Evolutionary conservation across 2,113 vertebrate species (phyloP).

Genomic region (Dendropsophus ebraccatus): DNA sequence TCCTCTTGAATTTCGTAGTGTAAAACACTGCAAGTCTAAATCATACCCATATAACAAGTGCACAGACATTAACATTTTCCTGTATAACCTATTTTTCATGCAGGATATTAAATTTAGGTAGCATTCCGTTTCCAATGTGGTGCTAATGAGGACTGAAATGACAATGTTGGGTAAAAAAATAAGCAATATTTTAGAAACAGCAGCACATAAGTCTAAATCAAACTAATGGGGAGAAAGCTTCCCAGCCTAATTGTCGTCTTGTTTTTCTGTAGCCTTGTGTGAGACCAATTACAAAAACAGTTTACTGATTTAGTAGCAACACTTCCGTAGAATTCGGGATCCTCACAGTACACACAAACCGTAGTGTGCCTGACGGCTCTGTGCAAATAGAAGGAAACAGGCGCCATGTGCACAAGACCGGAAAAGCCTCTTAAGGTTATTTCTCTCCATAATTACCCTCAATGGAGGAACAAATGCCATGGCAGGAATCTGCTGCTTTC

Average conservation of each 20-base stretch:
- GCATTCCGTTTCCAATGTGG: background rate
- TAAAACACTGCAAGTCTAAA: background rate
- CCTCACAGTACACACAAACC: conserved; percentile 61
- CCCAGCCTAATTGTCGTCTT: conserved; percentile 32
- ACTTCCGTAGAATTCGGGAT: conserved; percentile 53
- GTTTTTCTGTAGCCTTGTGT: conserved; percentile 1
- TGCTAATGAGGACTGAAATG: conserved; percentile 40
- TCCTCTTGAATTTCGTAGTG: background rate
- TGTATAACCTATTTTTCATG: conserved; percentile 20
- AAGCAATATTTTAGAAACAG: background rate
- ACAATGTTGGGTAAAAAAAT: conserved; percentile 19
- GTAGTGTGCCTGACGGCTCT: conserved; percentile 63
- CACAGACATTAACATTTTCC: background rate
- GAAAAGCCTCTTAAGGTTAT: conserved; percentile 70
- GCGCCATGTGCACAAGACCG: conserved; percentile 68
- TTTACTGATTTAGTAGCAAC: conserved; percentile 25
- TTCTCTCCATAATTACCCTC: conserved; percentile 73
- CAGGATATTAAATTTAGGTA: conserved; percentile 19
- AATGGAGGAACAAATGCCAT: conserved; percentile 65
- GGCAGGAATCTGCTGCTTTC: conserved; percentile 57
- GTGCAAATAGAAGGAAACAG: conserved; percentile 74
- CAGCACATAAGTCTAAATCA: conserved; percentile 29
- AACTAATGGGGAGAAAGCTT: conserved; percentile 18
- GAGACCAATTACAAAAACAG: conserved; percentile 28
- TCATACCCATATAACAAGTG: background rate